Evolutionary conservation across 2,888 invertebrate species (phyloP).

Genomic region (Sabatieria punctata): DNA sequence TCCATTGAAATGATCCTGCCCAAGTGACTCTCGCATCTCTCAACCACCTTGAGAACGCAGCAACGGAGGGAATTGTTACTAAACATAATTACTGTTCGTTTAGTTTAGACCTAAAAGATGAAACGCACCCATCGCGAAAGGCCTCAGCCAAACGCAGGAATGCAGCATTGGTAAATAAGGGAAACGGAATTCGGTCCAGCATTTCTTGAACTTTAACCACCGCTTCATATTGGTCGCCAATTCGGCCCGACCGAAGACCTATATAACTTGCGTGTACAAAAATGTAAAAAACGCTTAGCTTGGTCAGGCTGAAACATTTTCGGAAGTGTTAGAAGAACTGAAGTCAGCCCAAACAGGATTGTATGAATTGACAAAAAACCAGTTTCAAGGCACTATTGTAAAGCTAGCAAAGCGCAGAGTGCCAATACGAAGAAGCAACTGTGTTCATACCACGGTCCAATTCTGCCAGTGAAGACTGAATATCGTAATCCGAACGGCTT

Average conservation of each 20-base stretch:
- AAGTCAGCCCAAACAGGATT: no score
- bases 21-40: constrained; percentile 84
- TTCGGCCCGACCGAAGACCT: constrained; percentile 73
- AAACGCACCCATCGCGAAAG: constrained; percentile 49
- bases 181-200: constrained; percentile 94
- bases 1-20: constrained; percentile 86
- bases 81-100: constrained; percentile 12
- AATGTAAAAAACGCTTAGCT: no score
- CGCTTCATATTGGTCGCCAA: constrained; percentile 91
- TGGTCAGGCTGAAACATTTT: no score
- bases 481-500: no score
- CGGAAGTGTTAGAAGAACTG: no score
- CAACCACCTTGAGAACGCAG: constrained; percentile 77
- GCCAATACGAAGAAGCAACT: no score
- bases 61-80: constrained; percentile 76
- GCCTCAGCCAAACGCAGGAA: constrained; percentile 83
- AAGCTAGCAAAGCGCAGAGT: no score
- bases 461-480: no score
- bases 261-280: background rate
- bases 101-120: background rate
- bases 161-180: constrained; percentile 88
- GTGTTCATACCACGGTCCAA: no score
- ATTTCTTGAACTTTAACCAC: constrained; percentile 82
- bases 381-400: no score
- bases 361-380: no score